Conservation (phyloP, 2,888 invertebrate genomes). For the Chelonus formosanus region DNA sequence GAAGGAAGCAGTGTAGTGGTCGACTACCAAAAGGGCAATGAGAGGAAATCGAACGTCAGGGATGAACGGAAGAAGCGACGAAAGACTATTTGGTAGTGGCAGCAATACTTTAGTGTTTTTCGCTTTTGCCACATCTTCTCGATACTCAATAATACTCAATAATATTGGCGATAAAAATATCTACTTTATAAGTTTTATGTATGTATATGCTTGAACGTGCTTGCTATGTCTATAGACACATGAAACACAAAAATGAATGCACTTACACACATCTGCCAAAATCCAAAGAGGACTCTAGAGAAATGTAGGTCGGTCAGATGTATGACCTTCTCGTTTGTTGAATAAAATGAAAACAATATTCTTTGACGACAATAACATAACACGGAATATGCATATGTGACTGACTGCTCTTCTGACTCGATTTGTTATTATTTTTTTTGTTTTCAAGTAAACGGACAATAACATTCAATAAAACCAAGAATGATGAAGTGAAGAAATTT, state of each 20-base stretch:
- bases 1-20: slow-evolving; percentile 26
- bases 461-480: no score
- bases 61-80: slow-evolving; percentile 6
- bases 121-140: slow-evolving; percentile 19
- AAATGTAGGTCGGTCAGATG: no score
- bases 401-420: background rate
- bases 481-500: background rate
- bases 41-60: slow-evolving; percentile 21
- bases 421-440: slow-evolving; percentile 1
- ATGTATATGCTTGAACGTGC: no score
- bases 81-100: slow-evolving; percentile 13
- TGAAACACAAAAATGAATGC: no score
- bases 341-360: slow-evolving; percentile 25
- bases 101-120: slow-evolving; percentile 35
- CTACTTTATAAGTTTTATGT: no score
- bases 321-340: background rate
- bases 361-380: background rate
- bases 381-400: slow-evolving; percentile 12
- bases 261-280: no score
- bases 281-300: no score
- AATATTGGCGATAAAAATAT: no score
- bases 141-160: no score
- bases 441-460: background rate
- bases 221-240: no score
- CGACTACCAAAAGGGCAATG: slow-evolving; percentile 17